Evolutionary conservation across 2,888 invertebrate species (phyloP).

Genomic region (Chaetogeoica ovagalla): DNA sequence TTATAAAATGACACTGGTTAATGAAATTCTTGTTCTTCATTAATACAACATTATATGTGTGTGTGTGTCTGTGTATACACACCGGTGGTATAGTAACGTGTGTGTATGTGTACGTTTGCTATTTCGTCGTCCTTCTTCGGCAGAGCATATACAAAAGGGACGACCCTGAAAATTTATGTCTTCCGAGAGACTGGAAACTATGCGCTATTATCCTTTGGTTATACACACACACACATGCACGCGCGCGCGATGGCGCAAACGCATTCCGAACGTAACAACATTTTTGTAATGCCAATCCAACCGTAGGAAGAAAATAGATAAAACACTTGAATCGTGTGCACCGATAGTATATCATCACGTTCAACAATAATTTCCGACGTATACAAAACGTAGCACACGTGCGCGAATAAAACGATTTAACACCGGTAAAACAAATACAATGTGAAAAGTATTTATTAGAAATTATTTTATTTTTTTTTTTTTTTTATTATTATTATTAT

Average conservation of each 20-base stretch:
- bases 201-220: slow-evolving; percentile 52
- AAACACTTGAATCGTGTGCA: slow-evolving; percentile 14
- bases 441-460: too few relatives aligned
- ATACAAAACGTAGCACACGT: too few relatives aligned
- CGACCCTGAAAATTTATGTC: slow-evolving; percentile 53
- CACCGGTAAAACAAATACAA: too few relatives aligned
- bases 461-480: too few relatives aligned
- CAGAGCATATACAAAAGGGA: slow-evolving; percentile 45
- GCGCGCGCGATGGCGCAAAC: slow-evolving; percentile 8
- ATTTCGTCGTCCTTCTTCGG: slow-evolving; percentile 36
- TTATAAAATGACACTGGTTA: slow-evolving; percentile 53
- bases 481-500: too few relatives aligned
- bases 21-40: slow-evolving; percentile 53
- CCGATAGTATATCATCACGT: slow-evolving; percentile 21
- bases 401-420: not conserved
- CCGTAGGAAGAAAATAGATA: slow-evolving; percentile 31
- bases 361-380: slow-evolving; percentile 1
- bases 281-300: slow-evolving; percentile 39
- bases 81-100: not conserved
- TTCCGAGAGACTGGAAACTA: slow-evolving; percentile 52
- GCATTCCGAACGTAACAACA: slow-evolving; percentile 40
- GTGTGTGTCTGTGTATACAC: not conserved
- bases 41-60: slow-evolving; percentile 49
- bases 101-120: not conserved
- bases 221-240: slow-evolving; percentile 20